phyloP scores from a whole-genome alignment of 2,888 invertebrate genomes.

The Aelia acuminata region DNA sequence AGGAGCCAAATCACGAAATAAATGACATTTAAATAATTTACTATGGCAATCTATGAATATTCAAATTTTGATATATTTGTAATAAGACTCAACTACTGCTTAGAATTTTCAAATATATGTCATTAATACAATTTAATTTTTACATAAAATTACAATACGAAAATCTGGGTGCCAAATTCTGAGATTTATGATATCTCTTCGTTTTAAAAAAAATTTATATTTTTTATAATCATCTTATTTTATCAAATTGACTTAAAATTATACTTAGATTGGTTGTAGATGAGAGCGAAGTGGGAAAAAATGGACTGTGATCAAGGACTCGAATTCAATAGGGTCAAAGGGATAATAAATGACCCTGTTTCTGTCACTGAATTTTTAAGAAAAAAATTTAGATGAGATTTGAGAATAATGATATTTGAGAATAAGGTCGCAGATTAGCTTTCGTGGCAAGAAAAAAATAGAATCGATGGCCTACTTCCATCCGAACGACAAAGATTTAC shows the following conservation, averaged over 20 bases:
- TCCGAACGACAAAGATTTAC: not conserved
- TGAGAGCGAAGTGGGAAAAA: not conserved
- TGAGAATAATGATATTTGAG: not conserved
- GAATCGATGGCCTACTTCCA: constrained; percentile 18
- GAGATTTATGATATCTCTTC: too few species aligned
- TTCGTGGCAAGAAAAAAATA: not conserved
- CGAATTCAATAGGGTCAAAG: not conserved
- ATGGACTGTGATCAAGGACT: not conserved
- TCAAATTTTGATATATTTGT: too few species aligned
- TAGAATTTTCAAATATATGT: too few species aligned
- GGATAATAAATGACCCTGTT: not conserved
- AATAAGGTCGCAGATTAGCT: constrained; percentile 10
- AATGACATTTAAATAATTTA: too few species aligned
- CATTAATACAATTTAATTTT: too few species aligned
- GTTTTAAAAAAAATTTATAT: too few species aligned
- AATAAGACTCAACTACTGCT: too few species aligned
- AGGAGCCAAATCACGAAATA: too few species aligned
- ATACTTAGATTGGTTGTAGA: not conserved
- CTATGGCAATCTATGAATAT: too few species aligned
- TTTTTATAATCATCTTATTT: too few species aligned
- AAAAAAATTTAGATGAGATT: not conserved
- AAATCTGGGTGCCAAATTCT: too few species aligned
- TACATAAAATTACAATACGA: too few species aligned
- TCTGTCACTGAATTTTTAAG: not conserved
- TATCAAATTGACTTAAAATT: not conserved